phyloP scores from a whole-genome alignment of 30 jellyfish, hydroid and myxozoan species.

The Turritopsis rubra region DNA sequence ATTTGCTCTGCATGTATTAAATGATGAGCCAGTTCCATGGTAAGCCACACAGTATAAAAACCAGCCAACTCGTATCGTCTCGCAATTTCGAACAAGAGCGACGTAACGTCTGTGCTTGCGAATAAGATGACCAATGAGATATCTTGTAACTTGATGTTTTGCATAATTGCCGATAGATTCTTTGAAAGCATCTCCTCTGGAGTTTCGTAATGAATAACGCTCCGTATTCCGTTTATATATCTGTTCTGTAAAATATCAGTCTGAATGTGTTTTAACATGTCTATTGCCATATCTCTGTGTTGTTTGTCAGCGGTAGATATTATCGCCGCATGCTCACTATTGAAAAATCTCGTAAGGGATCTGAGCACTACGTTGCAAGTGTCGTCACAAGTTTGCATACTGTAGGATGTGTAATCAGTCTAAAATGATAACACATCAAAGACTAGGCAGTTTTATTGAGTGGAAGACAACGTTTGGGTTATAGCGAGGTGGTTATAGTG shows the following conservation, averaged over 20 bases:
- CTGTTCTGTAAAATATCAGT: not conserved
- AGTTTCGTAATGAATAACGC: not conserved
- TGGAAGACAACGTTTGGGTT: not conserved
- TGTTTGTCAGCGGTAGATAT: not conserved
- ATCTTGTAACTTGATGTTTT: not conserved
- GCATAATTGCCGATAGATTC: conserved; percentile 9
- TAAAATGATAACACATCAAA: not conserved
- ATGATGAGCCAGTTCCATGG: not conserved
- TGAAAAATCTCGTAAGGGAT: not conserved
- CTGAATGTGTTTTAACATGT: not conserved
- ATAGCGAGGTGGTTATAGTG: not conserved
- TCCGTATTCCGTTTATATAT: not conserved
- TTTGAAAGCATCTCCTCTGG: not conserved
- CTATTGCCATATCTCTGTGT: not conserved
- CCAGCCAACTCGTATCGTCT: not conserved
- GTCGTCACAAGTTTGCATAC: not conserved
- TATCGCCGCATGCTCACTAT: not conserved
- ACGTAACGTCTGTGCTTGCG: not conserved
- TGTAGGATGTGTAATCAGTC: not conserved
- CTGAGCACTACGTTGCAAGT: not conserved
- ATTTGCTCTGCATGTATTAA: not conserved
- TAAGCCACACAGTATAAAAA: not conserved
- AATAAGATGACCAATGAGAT: not conserved
- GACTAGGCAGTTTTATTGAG: not conserved
- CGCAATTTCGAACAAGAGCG: not conserved